Conservation (phyloP, 2,888 invertebrate species). For the Crocallis elinguaria region DNA sequence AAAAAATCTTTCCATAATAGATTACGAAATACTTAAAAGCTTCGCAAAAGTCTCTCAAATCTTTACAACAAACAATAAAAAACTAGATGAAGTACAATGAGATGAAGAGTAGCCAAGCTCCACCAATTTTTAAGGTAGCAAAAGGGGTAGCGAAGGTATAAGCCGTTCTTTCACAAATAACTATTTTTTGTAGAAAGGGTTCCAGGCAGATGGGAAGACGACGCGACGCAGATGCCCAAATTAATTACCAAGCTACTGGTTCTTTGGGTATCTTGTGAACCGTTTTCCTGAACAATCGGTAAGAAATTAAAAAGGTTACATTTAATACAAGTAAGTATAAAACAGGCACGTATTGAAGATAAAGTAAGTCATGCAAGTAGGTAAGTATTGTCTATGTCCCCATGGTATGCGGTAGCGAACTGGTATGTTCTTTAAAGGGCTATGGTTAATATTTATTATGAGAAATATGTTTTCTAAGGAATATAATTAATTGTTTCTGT, state of each 20-base stretch:
- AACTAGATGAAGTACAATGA: slow-evolving; percentile 33
- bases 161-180: slow-evolving; percentile 43
- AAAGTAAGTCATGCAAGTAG: background rate
- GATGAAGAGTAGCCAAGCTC: slow-evolving; percentile 28
- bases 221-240: slow-evolving; percentile 59
- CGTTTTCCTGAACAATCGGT: background rate
- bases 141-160: slow-evolving; percentile 27
- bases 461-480: slow-evolving; percentile 5
- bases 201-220: slow-evolving; percentile 69
- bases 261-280: background rate
- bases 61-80: slow-evolving; percentile 33
- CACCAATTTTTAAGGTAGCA: slow-evolving; percentile 29
- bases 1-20: too few species aligned
- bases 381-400: background rate
- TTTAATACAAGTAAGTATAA: background rate
- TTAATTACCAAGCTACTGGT: slow-evolving; percentile 67
- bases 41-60: slow-evolving; percentile 4
- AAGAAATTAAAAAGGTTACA: background rate
- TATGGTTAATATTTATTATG: background rate
- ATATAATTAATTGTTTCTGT: slow-evolving; percentile 7
- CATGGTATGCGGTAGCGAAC: slow-evolving; percentile 14
- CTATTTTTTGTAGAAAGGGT: slow-evolving; percentile 46
- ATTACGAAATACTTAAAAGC: background rate
- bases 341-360: background rate
- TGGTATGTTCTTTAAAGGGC: slow-evolving; percentile 2